phyloP scores from a whole-genome alignment of 2,113 vertebrate species.

The Pachyramphus minor region DNA sequence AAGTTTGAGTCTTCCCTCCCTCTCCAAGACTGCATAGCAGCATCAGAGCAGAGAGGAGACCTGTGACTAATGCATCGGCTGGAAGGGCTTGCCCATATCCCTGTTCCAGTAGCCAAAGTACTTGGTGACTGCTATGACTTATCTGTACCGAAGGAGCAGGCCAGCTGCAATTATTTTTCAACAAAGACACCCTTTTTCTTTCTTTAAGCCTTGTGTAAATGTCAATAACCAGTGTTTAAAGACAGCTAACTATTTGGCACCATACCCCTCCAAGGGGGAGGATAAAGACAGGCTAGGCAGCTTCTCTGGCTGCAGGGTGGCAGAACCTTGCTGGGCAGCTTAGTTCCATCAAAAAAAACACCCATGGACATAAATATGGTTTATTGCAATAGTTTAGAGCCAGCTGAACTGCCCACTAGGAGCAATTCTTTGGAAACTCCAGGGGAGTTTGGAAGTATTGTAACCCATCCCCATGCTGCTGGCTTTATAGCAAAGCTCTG shows the following conservation, averaged over 20 bases:
- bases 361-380: not conserved
- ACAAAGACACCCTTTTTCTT: conserved; percentile 28
- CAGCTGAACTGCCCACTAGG: not conserved
- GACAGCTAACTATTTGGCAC: conserved; percentile 21
- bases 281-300: not conserved
- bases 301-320: not conserved
- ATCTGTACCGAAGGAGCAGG: not conserved
- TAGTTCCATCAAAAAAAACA: not conserved
- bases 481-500: not conserved
- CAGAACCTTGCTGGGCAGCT: not conserved
- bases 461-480: not conserved
- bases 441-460: not conserved
- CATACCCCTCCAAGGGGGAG: not conserved
- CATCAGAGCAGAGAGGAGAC: not conserved
- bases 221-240: not conserved
- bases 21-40: not conserved
- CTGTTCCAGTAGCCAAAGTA: not conserved
- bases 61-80: not conserved
- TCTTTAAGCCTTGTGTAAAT: conserved; percentile 17
- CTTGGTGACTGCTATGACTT: conserved; percentile 23
- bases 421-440: not conserved
- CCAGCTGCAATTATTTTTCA: conserved; percentile 40
- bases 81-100: not conserved
- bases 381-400: not conserved
- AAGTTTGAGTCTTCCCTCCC: not conserved